These are phyloP conservation scores for Aphelinus atriplicis DNA, from an alignment of 1,140 invertebrate genomes.

Conservation along the genomic window DNA sequence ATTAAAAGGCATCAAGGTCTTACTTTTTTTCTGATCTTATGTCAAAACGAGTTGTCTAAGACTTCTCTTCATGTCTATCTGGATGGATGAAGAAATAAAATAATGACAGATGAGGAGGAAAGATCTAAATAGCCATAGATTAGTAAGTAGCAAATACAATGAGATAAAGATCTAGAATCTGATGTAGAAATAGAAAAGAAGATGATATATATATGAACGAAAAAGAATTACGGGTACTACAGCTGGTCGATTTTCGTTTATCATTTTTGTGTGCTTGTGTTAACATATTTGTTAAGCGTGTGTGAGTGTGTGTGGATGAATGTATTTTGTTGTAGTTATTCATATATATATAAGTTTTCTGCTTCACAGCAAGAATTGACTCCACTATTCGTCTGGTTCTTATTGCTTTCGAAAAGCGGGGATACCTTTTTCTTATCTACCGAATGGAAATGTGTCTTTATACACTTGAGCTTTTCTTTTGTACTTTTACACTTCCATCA, in stretches of 20 bases:
- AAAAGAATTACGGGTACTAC: conserved; percentile 23
- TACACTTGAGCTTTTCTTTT: background rate
- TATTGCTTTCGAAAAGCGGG: too few relatives aligned
- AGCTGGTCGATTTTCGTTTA: conserved; percentile 37
- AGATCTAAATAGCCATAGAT: conserved; percentile 30
- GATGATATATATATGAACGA: conserved; percentile 36
- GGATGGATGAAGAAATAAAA: conserved; percentile 19
- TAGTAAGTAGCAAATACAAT: conserved; percentile 31
- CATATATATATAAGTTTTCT: background rate
- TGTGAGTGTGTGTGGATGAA: conserved; percentile 29
- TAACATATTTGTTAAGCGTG: conserved; percentile 29
- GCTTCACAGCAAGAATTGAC: too few relatives aligned
- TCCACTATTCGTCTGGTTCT: too few relatives aligned
- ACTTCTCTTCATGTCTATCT: conserved; percentile 16
- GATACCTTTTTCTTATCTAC: too few relatives aligned
- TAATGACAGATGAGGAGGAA: conserved; percentile 21
- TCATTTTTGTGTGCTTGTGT: conserved; percentile 29
- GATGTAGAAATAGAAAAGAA: conserved; percentile 27
- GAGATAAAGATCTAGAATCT: conserved; percentile 19
- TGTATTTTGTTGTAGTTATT: conserved; percentile 32
- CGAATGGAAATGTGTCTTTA: too few relatives aligned
- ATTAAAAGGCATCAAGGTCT: conserved; percentile 22
- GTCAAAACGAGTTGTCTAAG: background rate
- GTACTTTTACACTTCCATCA: background rate
- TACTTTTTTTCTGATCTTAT: conserved; percentile 36